Conservation (phyloP, 2,797 vertebrate genomes). For the Ctenochaetus hawaiiensis region DNA sequence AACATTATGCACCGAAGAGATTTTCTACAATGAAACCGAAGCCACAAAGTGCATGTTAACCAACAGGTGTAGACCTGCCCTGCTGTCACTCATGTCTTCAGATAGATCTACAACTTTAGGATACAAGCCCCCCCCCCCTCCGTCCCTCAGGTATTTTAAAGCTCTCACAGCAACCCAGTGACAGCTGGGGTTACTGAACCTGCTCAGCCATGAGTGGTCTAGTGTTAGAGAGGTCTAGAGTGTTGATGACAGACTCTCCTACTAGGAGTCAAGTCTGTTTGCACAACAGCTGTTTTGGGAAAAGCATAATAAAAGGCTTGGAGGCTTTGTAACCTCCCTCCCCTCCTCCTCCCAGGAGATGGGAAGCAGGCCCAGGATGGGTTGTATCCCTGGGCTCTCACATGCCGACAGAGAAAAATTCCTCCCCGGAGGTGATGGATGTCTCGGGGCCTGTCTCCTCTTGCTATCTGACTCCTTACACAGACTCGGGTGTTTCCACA, state of each 20-base stretch:
- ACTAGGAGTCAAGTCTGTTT: slow-evolving; percentile 77
- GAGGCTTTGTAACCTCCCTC: slow-evolving; percentile 61
- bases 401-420: slow-evolving; percentile 78
- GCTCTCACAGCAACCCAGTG: slow-evolving; percentile 67
- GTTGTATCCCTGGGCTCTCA: slow-evolving; percentile 69
- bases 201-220: slow-evolving; percentile 54
- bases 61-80: slow-evolving; percentile 78
- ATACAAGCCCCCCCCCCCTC: slow-evolving; percentile 55
- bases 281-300: slow-evolving; percentile 85
- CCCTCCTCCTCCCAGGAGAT: slow-evolving; percentile 56
- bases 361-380: slow-evolving; percentile 64
- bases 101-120: slow-evolving; percentile 59
- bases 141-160: slow-evolving; percentile 62
- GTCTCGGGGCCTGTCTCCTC: slow-evolving; percentile 83
- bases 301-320: slow-evolving; percentile 85
- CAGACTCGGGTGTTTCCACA: slow-evolving; percentile 67
- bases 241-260: slow-evolving; percentile 84
- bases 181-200: slow-evolving; percentile 79
- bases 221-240: slow-evolving; percentile 64
- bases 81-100: slow-evolving; percentile 66
- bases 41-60: slow-evolving; percentile 58
- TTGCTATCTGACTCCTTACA: slow-evolving; percentile 71
- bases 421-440: slow-evolving; percentile 80
- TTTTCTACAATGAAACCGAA: slow-evolving; percentile 64
- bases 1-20: slow-evolving; percentile 43